Conservation (phyloP, 2,888 invertebrate species). For the Polyommatus iphigenia region DNA sequence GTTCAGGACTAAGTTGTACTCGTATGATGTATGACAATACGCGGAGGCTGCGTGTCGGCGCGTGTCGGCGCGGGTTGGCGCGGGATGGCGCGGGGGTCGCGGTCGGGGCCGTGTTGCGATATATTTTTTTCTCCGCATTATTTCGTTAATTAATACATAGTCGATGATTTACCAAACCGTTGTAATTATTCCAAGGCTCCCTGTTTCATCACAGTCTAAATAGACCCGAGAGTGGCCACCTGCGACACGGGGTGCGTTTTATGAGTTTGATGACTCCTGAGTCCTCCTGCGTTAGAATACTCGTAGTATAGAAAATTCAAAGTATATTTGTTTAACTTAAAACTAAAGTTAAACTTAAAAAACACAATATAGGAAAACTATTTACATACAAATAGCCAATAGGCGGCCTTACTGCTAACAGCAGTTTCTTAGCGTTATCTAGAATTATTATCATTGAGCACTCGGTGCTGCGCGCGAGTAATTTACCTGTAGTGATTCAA, state of each 20-base stretch:
- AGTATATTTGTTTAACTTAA: no score
- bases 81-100: neutral
- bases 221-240: neutral
- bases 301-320: no score
- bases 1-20: no score
- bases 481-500: neutral
- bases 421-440: no score
- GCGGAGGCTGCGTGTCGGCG: neutral
- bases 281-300: no score
- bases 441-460: no score
- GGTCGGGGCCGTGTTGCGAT: neutral
- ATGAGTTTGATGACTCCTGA: neutral
- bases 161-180: constrained; percentile 11
- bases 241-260: neutral
- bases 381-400: no score
- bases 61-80: neutral
- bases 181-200: constrained; percentile 14
- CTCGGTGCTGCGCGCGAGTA: no score
- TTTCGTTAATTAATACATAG: constrained; percentile 25
- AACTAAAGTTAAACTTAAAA: no score
- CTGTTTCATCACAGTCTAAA: neutral
- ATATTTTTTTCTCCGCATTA: neutral
- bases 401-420: no score
- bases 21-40: neutral
- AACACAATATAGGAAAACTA: no score